Evolutionary conservation across 2,888 invertebrate genomes (phyloP), one percentile per base, ranked within the genome.

Genomic region (Napeogenes sylphis): DNA sequence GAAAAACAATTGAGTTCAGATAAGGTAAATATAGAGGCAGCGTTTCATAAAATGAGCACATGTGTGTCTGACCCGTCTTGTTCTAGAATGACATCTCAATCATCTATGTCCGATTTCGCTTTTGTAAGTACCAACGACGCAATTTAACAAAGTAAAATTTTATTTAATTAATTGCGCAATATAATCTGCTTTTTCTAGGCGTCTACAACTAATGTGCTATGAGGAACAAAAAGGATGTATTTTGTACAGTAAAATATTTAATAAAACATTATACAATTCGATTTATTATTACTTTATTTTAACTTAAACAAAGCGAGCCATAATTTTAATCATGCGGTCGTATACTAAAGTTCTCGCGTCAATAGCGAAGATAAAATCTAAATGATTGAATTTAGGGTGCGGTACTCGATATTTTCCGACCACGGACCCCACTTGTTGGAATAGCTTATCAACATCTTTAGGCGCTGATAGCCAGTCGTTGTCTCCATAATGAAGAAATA

Each of bases 311-410:
- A 87, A 91, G 60, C 78, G 78, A 12, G 71, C 70, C 87, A 92
- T 88, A 55, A 91, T 86, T 47, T 84, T 87, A 5, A 91, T 56
- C 71, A 90, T 70, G 67, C 91, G 78, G 70, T 92, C 74, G 72
- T 94, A 94, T 0, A 95, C 81, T 51, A 94, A 79, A 56, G 81
- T 85, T 32, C 92, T 90, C 0, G 92, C 93, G 72, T 92, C 87
- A 57, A 85, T 91, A 3, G 91, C 92, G 72, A 91, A 92, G 4
- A 93, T 82, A 69, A 92, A 92, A 73, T 93, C 93, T 55, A 93
- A 74, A 73, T 93, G 93, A 70, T 91, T 92, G 73, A 92, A 92
- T 61, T 87, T 80, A 4, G 80, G 69, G 56, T 90, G 69, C 0
- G 88, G 83, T 0, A 92, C 90, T 71, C 84, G 78, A 67, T 84